phyloP scores from a whole-genome alignment of 2,888 invertebrate species.

The Chymomyza procnemis region DNA sequence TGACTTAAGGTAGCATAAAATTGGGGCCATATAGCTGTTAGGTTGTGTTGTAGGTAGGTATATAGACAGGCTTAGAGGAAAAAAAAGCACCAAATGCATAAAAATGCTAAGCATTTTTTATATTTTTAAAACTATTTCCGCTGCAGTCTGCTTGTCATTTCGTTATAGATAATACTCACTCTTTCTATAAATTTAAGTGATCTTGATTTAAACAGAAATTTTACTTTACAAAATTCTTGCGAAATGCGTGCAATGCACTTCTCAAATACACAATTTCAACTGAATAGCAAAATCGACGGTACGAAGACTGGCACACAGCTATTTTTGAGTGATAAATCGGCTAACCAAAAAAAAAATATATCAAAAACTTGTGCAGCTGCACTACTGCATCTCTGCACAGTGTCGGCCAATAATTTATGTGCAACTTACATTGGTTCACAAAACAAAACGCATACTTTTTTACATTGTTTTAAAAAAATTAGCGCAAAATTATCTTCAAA shows the following conservation, averaged over 20 bases:
- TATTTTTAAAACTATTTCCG: background rate
- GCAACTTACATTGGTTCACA: background rate
- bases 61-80: background rate
- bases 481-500: too few species aligned
- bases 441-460: too few species aligned
- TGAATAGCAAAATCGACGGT: conserved; percentile 29
- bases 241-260: conserved; percentile 38
- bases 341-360: background rate
- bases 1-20: background rate
- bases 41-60: background rate
- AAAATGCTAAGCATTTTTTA: background rate
- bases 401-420: background rate
- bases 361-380: background rate
- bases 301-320: conserved; percentile 24
- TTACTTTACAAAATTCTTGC: background rate
- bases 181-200: background rate
- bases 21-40: background rate
- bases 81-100: conserved; percentile 46
- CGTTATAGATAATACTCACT: background rate
- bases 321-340: conserved; percentile 53
- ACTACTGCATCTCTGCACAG: background rate
- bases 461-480: too few species aligned
- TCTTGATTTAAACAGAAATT: background rate
- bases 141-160: background rate
- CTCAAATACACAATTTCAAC: conserved; percentile 49